Percentiles rank a stretch among this genome's conserved stretches.
These are phyloP conservation scores for Paracyprichromis sp. DNA, from an alignment of 2,113 vertebrate species.

Conservation along the genomic window DNA sequence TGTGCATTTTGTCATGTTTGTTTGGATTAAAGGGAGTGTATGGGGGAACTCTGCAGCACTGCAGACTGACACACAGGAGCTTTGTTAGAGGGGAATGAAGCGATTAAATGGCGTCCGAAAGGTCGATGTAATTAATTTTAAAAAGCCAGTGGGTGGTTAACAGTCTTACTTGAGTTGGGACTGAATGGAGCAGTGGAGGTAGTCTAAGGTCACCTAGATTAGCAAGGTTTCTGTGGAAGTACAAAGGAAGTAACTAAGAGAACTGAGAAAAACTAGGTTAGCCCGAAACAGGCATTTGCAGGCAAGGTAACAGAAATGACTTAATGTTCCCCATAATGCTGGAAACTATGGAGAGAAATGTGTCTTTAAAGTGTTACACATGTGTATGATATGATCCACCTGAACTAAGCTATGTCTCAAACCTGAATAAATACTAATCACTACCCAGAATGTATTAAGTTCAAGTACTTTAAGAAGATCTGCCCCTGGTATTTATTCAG, in stretches of 20 bases:
- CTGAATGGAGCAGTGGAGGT: not conserved
- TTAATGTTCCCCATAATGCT: not conserved
- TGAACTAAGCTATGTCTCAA: not conserved
- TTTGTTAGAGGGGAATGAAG: not conserved
- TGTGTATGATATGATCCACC: not conserved
- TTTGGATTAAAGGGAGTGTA: not conserved
- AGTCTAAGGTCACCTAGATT: not conserved
- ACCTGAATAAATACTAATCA: not conserved
- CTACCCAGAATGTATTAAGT: not conserved
- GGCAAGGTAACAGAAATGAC: not conserved
- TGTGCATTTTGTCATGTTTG: conserved; percentile 79
- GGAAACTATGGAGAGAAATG: not conserved
- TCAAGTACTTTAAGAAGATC: not conserved
- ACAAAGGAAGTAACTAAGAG: not conserved
- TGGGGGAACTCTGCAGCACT: not conserved
- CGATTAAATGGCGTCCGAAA: accelerated
- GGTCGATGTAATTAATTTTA: not conserved
- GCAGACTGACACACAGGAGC: not conserved
- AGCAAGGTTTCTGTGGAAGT: not conserved
- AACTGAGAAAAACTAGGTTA: not conserved
- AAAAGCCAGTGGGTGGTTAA: not conserved
- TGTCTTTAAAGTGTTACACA: not conserved
- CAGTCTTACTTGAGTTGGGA: not conserved
- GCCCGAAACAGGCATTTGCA: not conserved
- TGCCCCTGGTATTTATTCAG: not conserved